Conservation (phyloP, 2,888 invertebrate species). For the Amiota minor region DNA sequence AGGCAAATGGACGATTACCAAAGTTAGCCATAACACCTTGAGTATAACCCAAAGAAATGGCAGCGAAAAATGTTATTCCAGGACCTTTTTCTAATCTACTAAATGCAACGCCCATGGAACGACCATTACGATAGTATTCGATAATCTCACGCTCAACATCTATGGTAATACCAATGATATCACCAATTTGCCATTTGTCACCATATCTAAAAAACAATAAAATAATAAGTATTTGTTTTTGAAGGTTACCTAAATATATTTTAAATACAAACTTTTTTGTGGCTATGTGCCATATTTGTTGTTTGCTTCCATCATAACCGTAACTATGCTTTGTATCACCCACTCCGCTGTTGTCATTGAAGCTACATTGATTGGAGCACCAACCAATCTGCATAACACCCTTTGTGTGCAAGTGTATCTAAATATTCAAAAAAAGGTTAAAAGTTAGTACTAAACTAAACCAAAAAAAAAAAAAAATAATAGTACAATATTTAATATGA, state of each 20-base stretch:
- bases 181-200: slow-evolving; percentile 86
- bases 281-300: slow-evolving; percentile 73
- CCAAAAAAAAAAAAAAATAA: too few species aligned
- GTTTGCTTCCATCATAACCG: slow-evolving; percentile 77
- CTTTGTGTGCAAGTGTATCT: slow-evolving; percentile 84
- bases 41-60: slow-evolving; percentile 84
- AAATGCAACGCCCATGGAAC: slow-evolving; percentile 83
- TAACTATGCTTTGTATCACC: slow-evolving; percentile 86
- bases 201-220: slow-evolving; percentile 77
- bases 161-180: slow-evolving; percentile 84
- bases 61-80: slow-evolving; percentile 85
- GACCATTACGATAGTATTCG: slow-evolving; percentile 83
- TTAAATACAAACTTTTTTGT: slow-evolving; percentile 66
- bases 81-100: slow-evolving; percentile 81
- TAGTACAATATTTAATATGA: too few species aligned
- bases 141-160: slow-evolving; percentile 82
- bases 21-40: slow-evolving; percentile 87
- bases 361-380: slow-evolving; percentile 83
- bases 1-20: slow-evolving; percentile 80
- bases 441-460: not conserved
- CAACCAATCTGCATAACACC: slow-evolving; percentile 93
- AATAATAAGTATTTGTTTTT: not conserved
- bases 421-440: slow-evolving; percentile 11
- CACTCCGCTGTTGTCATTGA: slow-evolving; percentile 85
- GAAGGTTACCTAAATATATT: not conserved